These are phyloP conservation scores for Pantherophis alleghaniensis DNA, from an alignment of 2,797 vertebrate genomes.

Conservation along the genomic window DNA sequence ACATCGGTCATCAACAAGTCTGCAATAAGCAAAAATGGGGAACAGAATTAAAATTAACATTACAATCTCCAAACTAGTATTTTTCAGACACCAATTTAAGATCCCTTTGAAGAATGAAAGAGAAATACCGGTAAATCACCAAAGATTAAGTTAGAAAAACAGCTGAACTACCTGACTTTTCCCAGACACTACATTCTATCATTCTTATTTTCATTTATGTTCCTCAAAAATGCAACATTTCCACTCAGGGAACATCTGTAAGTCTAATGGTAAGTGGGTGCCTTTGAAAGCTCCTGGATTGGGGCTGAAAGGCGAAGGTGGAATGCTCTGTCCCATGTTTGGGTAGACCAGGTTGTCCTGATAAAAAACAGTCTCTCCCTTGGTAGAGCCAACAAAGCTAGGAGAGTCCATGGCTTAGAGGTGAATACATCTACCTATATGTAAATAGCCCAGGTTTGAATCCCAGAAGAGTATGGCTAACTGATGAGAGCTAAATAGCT, in stretches of 20 bases:
- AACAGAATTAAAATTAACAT: constrained; percentile 37
- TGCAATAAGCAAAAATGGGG: constrained; percentile 65
- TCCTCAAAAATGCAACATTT: neutral
- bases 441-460: too few species aligned
- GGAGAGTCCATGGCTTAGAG: too few species aligned
- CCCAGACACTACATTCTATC: too few species aligned
- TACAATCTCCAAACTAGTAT: constrained; percentile 52
- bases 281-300: too few species aligned
- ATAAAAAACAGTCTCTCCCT: too few species aligned
- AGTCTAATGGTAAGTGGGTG: neutral
- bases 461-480: too few species aligned
- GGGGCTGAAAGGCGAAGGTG: too few species aligned
- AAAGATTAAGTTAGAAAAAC: neutral
- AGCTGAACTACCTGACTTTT: neutral
- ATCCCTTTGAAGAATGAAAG: constrained; percentile 18
- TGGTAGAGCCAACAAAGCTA: too few species aligned
- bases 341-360: too few species aligned
- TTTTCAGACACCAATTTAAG: constrained; percentile 59
- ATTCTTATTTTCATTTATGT: neutral
- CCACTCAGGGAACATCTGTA: neutral
- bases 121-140: constrained; percentile 20
- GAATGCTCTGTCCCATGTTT: too few species aligned
- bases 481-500: too few species aligned
- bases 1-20: constrained; percentile 96
- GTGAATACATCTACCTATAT: too few species aligned